phyloP scores from a whole-genome alignment of 2,888 invertebrate genomes.

The Apodemia duryi region DNA sequence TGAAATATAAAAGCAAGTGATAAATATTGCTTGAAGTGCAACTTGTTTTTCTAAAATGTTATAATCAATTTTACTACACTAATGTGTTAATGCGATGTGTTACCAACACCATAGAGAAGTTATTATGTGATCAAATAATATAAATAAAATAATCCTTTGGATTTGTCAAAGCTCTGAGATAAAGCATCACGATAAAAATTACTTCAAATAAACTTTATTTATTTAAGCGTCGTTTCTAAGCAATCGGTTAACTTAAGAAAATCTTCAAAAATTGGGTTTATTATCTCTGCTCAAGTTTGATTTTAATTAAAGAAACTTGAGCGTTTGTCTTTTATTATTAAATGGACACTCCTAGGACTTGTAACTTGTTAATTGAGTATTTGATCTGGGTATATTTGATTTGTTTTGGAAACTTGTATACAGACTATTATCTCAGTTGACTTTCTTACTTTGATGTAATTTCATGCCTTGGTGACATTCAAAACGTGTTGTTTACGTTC shows the following conservation, averaged over 20 bases:
- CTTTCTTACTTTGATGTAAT: background rate
- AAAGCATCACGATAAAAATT: too few species aligned
- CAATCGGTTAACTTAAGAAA: background rate
- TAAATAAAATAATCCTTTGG: too few species aligned
- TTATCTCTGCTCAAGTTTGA: background rate
- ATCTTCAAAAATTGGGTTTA: background rate
- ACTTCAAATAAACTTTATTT: background rate
- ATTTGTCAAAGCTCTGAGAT: too few species aligned
- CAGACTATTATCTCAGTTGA: background rate
- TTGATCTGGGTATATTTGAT: conserved; percentile 6
- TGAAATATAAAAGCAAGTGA: too few species aligned
- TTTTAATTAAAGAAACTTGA: conserved; percentile 10
- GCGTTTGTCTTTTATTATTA: conserved; percentile 5
- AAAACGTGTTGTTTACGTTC: background rate
- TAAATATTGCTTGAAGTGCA: too few species aligned
- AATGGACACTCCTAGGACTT: background rate
- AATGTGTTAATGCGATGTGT: too few species aligned
- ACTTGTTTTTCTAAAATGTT: too few species aligned
- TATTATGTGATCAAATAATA: too few species aligned
- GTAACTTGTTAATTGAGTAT: conserved; percentile 12
- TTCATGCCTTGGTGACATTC: background rate
- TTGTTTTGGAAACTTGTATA: background rate
- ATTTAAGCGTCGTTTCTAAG: background rate
- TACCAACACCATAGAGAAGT: too few species aligned
- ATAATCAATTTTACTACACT: too few species aligned